phyloP scores from a whole-genome alignment of 2,888 invertebrate genomes.

The Pherbina coryleti region DNA sequence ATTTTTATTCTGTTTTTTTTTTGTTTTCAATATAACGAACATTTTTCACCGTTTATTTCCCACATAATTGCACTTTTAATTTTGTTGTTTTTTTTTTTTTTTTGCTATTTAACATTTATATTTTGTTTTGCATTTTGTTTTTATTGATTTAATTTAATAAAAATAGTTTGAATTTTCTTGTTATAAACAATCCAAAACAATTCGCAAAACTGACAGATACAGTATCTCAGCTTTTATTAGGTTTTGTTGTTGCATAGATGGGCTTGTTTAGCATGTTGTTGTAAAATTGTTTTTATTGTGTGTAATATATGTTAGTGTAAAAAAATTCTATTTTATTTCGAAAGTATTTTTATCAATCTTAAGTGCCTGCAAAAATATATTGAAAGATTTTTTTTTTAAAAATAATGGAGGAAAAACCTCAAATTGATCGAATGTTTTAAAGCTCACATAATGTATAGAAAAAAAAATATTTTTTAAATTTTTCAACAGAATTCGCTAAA shows the following conservation, averaged over 20 bases:
- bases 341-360: no score
- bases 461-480: no score
- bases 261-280: slow-evolving; percentile 38
- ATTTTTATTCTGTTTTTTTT: no score
- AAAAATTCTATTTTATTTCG: not conserved
- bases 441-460: no score
- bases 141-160: not conserved
- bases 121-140: not conserved
- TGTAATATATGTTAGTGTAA: not conserved
- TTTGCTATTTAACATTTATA: slow-evolving; percentile 39
- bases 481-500: no score
- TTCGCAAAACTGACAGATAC: slow-evolving; percentile 7
- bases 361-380: no score
- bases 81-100: slow-evolving; percentile 57
- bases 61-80: slow-evolving; percentile 75
- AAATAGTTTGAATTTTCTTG: not conserved
- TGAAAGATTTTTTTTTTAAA: no score
- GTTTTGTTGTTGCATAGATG: not conserved
- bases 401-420: not conserved
- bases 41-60: slow-evolving; percentile 68
- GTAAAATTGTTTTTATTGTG: not conserved
- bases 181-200: not conserved
- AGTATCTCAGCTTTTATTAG: not conserved
- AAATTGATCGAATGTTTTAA: no score
- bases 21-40: slow-evolving; percentile 61